Evolutionary conservation across 2,888 invertebrate species (phyloP).

Genomic region (Notocelia uddmanniana): DNA sequence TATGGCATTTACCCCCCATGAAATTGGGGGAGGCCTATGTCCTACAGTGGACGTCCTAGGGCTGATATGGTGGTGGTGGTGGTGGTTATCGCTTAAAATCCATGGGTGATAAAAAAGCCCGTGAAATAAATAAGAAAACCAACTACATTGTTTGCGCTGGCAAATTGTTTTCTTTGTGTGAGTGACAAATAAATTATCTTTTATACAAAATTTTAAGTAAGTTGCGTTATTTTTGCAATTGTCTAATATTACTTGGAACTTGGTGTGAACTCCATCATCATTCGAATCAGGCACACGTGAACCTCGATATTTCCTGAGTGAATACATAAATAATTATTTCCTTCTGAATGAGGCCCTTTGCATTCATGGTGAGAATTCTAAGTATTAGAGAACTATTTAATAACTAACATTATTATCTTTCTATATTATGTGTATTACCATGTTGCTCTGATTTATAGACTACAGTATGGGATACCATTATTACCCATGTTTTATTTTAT

Average conservation of each 20-base stretch:
- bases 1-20: too few species aligned
- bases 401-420: constrained; percentile 1
- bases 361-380: constrained; percentile 3
- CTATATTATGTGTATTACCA: background rate
- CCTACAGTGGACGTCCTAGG: too few species aligned
- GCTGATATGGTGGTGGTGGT: too few species aligned
- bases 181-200: too few species aligned
- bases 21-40: too few species aligned
- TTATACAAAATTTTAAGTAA: too few species aligned
- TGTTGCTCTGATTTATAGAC: background rate
- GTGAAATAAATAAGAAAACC: too few species aligned
- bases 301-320: constrained; percentile 1
- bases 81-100: too few species aligned
- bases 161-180: too few species aligned
- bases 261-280: background rate
- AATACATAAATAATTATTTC: constrained; percentile 14
- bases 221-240: background rate
- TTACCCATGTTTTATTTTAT: background rate
- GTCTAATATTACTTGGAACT: background rate
- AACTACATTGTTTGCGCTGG: too few species aligned
- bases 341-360: background rate
- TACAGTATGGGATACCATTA: too few species aligned
- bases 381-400: background rate
- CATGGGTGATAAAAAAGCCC: too few species aligned
- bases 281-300: constrained; percentile 1